Conservation (phyloP, 2,113 vertebrate species). For the Tupaia chinensis region DNA sequence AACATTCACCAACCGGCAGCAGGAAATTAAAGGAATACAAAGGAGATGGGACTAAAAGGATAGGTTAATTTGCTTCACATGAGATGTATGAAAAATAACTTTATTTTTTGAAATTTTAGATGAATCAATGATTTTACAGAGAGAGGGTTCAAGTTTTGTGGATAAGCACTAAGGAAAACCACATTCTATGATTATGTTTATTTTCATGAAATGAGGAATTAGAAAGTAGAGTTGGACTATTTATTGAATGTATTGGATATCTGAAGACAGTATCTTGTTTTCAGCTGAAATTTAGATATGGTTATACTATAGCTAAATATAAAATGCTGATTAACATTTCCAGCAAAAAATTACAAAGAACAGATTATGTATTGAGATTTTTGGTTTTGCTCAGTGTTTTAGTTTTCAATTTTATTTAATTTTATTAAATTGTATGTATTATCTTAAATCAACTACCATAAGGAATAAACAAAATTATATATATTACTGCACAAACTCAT, state of each 20-base stretch:
- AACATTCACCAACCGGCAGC: background rate
- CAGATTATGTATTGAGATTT: background rate
- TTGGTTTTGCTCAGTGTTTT: background rate
- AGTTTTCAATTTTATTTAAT: background rate
- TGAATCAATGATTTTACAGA: slow-evolving; percentile 15
- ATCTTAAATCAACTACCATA: background rate
- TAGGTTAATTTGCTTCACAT: background rate
- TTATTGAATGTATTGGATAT: background rate
- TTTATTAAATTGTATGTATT: background rate
- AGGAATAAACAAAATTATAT: background rate
- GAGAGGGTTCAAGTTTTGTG: background rate
- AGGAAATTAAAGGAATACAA: background rate
- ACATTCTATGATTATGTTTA: slow-evolving; percentile 12
- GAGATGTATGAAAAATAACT: background rate
- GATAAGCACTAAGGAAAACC: background rate
- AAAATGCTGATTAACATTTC: slow-evolving; percentile 26
- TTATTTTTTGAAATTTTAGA: background rate
- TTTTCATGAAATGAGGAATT: slow-evolving; percentile 45
- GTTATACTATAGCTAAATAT: background rate
- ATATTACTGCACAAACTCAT: background rate
- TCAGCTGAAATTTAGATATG: background rate
- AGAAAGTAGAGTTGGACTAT: background rate
- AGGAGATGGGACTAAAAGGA: background rate
- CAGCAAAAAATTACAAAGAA: background rate
- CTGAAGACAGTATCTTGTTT: background rate